Evolutionary conservation across 2,888 invertebrate species (phyloP).

Genomic region (Drosophila pseudotalamancana): DNA sequence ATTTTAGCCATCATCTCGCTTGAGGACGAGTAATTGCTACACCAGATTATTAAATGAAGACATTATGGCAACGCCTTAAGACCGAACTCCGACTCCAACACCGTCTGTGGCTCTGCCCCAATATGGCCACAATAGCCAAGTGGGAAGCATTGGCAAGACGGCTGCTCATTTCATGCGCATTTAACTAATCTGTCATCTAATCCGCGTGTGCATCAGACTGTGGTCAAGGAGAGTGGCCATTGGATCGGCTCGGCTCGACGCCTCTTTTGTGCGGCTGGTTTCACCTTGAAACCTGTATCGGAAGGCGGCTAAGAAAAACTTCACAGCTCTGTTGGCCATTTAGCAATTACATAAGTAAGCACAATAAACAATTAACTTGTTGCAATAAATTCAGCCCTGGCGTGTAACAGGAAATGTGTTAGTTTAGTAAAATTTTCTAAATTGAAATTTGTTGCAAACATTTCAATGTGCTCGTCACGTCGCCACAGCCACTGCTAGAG

Average conservation of each 20-base stretch:
- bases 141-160: conserved; percentile 54
- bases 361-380: conserved; percentile 68
- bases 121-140: conserved; percentile 50
- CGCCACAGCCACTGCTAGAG: too few relatives aligned
- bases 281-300: conserved; percentile 38
- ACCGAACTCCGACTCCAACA: background rate
- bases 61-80: conserved; percentile 67
- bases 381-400: conserved; percentile 44
- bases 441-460: conserved; percentile 55
- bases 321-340: background rate
- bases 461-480: conserved; percentile 46
- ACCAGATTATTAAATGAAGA: conserved; percentile 75
- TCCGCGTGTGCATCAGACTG: conserved; percentile 65
- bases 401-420: conserved; percentile 56
- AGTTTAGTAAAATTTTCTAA: conserved; percentile 45
- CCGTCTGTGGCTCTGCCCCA: background rate
- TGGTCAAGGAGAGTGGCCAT: conserved; percentile 44
- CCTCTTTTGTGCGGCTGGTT: conserved; percentile 25
- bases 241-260: conserved; percentile 10
- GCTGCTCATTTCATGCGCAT: conserved; percentile 75
- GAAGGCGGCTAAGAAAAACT: background rate
- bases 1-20: conserved; percentile 34
- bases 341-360: conserved; percentile 51
- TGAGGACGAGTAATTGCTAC: conserved; percentile 44
- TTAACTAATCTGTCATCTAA: conserved; percentile 80